Percentiles rank a stretch among this genome's conserved stretches.
These are phyloP conservation scores for Tapera naevia DNA, from an alignment of 2,797 vertebrate species.

Conservation along the genomic window DNA sequence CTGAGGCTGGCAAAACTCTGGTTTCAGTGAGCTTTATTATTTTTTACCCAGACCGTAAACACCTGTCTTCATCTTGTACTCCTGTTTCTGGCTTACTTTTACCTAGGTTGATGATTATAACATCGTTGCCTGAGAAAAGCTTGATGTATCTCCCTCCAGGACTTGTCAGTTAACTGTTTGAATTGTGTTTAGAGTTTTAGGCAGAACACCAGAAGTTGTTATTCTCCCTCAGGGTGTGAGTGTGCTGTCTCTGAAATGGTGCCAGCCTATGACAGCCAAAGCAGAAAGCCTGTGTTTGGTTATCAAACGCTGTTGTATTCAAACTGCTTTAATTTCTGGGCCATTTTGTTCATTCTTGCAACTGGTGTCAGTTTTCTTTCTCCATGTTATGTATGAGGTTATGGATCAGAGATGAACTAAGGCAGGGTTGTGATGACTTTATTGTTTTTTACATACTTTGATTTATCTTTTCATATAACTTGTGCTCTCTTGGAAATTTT, in stretches of 20 bases:
- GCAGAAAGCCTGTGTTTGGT: neutral
- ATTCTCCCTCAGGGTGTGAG: neutral
- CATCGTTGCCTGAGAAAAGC: neutral
- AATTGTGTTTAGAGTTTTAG: slow-evolving; percentile 13
- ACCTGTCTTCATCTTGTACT: neutral
- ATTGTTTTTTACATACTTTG: neutral
- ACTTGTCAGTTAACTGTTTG: slow-evolving; percentile 22
- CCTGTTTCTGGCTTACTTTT: neutral
- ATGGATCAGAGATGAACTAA: neutral
- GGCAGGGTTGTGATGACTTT: neutral
- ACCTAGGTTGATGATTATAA: neutral
- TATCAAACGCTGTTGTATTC: neutral
- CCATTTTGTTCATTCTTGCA: neutral
- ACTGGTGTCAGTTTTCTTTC: neutral
- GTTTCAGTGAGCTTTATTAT: neutral
- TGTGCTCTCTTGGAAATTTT: neutral
- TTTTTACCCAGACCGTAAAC: neutral
- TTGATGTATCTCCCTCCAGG: neutral
- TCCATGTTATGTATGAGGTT: neutral
- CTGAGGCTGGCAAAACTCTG: neutral
- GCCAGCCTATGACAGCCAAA: neutral
- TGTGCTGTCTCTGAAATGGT: neutral
- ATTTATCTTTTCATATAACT: neutral
- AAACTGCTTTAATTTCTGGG: neutral
- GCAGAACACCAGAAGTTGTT: neutral